Base-by-base conservation (phyloP, 2,113 vertebrate species). In the Petromus typicus region DNA sequence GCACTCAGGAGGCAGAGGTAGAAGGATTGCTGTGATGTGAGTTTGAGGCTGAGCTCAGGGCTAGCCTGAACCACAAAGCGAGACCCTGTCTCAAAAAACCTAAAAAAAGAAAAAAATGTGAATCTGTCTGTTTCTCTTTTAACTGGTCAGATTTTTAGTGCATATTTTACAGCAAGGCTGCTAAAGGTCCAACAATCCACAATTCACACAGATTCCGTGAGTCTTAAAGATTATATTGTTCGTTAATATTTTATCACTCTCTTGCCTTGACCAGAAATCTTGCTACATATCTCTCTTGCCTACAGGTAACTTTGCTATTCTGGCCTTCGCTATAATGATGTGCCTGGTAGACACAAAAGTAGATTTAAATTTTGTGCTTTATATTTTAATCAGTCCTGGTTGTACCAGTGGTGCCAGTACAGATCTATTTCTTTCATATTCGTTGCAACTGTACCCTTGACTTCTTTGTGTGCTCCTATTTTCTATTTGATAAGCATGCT, bases 291-390 rank as follows among this genome's bases (percentile, higher is more conserved):
- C 9, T 34, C 48, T 89, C 11, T 80, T 79, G 9, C 17, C 18
- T 84, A 71, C 93, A 84, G 56, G 25, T 54, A 73, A 86, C 79
- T 61, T 81, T 73, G 66, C 90, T 90, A 7, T 25, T 89, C 91
- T 34, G 64, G 43, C 27, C 30, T 83, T 56, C 80, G 25, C 51
- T 32, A 7, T 1, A 59, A 5, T 16, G 45, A 14, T 4, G 32
- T 73, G 34, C 43, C 63, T 61, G 37, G 9, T 25, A 11, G 2
- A 71, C 30, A 75, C 12, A 20, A 71, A 45, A 79, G n/a, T 56
- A 4, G 0, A 27, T 54, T 63, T 56, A 32, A 90, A 23, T n/a
- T 37, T 63, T 59, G 6, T 1, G 34, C 87, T 87, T 40, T 67
- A 1, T 4, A 37, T 75, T 86, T 84, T 18, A 3, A 69, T 91